These are phyloP conservation scores for Pogonophryne albipinna DNA, from an alignment of 2,797 vertebrate species.

Conservation along the genomic window DNA sequence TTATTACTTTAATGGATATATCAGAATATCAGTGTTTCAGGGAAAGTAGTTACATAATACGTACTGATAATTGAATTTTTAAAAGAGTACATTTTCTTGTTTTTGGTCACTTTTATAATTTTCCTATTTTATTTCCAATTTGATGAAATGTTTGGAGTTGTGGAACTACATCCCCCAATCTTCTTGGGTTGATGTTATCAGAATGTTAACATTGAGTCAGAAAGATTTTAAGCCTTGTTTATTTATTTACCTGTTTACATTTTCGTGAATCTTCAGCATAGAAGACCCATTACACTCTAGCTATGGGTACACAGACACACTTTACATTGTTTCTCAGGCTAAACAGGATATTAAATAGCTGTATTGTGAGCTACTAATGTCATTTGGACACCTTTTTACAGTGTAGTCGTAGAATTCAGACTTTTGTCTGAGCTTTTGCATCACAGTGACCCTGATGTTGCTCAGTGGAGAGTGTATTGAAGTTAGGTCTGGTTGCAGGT, in stretches of 20 bases:
- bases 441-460: neutral
- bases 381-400: neutral
- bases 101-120: neutral
- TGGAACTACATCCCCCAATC: neutral
- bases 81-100: fast-evolving
- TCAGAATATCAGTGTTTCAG: neutral
- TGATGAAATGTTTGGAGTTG: neutral
- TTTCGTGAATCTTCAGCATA: too few species aligned
- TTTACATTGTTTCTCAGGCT: neutral
- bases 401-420: neutral
- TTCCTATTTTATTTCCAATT: neutral
- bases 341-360: neutral
- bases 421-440: neutral
- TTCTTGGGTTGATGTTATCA: neutral
- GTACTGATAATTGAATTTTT: neutral
- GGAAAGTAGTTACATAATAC: neutral
- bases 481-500: conserved; percentile 21
- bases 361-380: neutral
- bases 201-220: neutral
- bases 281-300: too few species aligned
- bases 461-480: conserved; percentile 12
- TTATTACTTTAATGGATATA: fast-evolving
- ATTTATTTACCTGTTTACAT: neutral
- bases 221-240: neutral
- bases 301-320: too few species aligned